Base-by-base conservation (phyloP, 2,888 invertebrate species). In the Agrochola circellaris region DNA sequence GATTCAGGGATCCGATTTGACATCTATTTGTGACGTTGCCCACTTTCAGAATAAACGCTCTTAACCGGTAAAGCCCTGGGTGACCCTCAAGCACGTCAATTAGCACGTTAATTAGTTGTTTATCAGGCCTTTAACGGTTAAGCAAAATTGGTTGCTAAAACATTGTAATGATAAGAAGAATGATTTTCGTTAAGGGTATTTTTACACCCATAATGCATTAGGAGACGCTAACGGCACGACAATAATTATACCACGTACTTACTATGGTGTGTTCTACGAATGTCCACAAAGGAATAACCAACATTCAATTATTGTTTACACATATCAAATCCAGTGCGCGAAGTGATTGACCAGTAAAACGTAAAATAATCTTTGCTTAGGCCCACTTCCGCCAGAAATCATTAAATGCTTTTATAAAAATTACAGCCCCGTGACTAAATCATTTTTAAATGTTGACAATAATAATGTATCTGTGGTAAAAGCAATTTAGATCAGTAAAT, bases 361-460 rank as follows among this genome's bases (percentile, higher is more conserved):
- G 58, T 68, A n/a, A 34, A 34, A 56, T 68, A 68, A 68, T 54
- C 30, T 68, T 54, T 54, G 15, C 30, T 67, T 51, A 34, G 0
- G 67, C 23, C 54, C 17, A 13, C 34, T 51, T 17, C 20, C 15
- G 30, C 15, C 9, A 48, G 15, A 30, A 48, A 48, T 48, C 15
- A 30, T 30, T 9, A 23, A 54, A 17, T 68, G 17, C 17, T 68
- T 68, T 58, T 58, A 60, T 68, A n/a, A n/a, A 20, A n/a, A 20
- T 20, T n/a, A 34, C n/a, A n/a, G 17, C n/a, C 2, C 17, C 34
- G n/a, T 34, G 58, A 68, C n/a, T 58, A 68, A 58, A 34, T 68
- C 6, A 60, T 34, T 17, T 58, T 60, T 68, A 60, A 68, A 60
- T 60, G 60, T 13, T 58, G 68, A 60, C 60, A 68, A 38, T 68